Base-by-base conservation (phyloP, 1,140 invertebrate species). In the Eupeodes corollae region DNA sequence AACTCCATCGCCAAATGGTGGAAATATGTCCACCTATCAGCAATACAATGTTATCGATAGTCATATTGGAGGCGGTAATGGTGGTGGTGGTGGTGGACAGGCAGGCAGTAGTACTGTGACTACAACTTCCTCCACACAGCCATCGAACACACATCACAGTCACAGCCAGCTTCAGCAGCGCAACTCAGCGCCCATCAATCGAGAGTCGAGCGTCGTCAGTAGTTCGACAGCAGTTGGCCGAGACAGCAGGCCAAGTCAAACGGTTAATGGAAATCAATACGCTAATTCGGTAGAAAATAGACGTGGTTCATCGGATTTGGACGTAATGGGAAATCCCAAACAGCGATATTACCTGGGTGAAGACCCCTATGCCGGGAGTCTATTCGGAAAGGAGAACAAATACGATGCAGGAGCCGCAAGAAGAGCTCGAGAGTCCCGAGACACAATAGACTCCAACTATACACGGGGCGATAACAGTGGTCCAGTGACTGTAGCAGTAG, bases 331-430 rank as follows among this genome's bases (percentile, higher is more conserved):
- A 1, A 71, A 69, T 50, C 80, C 81, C 0, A 68, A 79, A 37
- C 82, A 85, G 56, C 77, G 81, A 46, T 89, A 86, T 67, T 88
- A 89, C 61, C 72, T 88, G 33, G 85, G 85, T 11, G 84, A 88
- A 68, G 84, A 88, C 73, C 84, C 85, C 5, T 87, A 85, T 62
- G 80, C 77, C 26, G 83, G 83, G 46, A 84, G 80, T 59, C 83
- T 86, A 55, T 86, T 86, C 61, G 83, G 83, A 31, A 75, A 81
- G 48, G 84, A 87, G 63, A 84, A 83, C 56, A 84, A 85, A 56
- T 86, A 87, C 69, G 78, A 80, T 39, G 52, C 58, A 9, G 47
- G 51, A 32, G 37, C n/a, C 6, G 39, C 31, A 13, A 21, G 9
- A 9, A 19, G 40, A 18, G 26, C 15, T 21, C 15, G 57, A 72